Conservation (phyloP, 2,113 vertebrate genomes). For the Mormyrus lacerda region DNA sequence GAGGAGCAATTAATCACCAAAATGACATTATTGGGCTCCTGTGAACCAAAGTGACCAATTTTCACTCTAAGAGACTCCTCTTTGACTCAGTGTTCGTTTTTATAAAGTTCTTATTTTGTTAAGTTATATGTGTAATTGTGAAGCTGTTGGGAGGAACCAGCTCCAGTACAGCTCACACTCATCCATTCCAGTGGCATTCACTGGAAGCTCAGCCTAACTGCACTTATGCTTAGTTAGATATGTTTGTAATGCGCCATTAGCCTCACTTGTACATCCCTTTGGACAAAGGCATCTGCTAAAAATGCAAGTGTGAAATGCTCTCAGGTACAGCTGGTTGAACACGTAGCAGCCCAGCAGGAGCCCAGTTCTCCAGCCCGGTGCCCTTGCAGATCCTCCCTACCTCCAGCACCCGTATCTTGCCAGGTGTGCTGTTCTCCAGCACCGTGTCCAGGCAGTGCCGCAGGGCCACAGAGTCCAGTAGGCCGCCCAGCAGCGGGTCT, state of each 20-base stretch:
- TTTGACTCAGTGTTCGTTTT: background rate
- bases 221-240: background rate
- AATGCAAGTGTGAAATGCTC: background rate
- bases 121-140: background rate
- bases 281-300: background rate
- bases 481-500: conserved; percentile 73
- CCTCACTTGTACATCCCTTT: background rate
- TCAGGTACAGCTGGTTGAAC: background rate
- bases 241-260: background rate
- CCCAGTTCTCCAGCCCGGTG: background rate
- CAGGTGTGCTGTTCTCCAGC: conserved; percentile 68
- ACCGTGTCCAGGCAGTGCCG: conserved; percentile 74
- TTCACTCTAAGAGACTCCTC: background rate
- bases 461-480: conserved; percentile 62
- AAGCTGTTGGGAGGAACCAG: background rate
- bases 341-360: background rate
- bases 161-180: background rate
- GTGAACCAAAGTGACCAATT: background rate
- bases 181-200: too few relatives aligned
- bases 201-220: background rate
- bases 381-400: conserved; percentile 46
- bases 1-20: background rate
- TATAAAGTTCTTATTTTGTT: background rate
- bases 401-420: conserved; percentile 79
- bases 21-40: background rate